Base-by-base conservation (phyloP, 2,888 invertebrate genomes). In the Sepioteuthis lessoniana region DNA sequence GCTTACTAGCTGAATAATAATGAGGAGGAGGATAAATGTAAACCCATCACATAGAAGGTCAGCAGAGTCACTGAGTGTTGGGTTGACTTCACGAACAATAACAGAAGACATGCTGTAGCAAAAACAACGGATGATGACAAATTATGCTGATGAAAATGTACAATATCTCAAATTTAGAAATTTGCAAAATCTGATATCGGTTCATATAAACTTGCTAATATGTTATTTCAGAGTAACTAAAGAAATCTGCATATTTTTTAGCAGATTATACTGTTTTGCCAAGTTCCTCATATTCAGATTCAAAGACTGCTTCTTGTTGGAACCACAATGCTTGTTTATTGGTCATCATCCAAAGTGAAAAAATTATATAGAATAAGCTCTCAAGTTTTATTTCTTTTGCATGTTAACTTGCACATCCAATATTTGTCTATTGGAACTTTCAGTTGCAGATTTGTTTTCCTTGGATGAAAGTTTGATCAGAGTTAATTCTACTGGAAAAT, bases 191-290 rank as follows among this genome's bases (percentile, higher is more conserved):
- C 76, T 76, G n/a, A 76, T n/a, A 76, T 76, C 76, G 10, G 5
- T 3, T n/a, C n/a, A 76, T 76, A 76, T 76, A 76, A 76, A 76
- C 13, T 35, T 76, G n/a, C 10, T 19, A 76, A 76, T 76, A n/a
- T 76, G n/a, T 76, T 76, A 76, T 76, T 76, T 76, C n/a, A n/a
- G 76, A 76, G 76, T 16, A 76, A 76, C n/a, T 76, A 76, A 76
- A 76, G 76, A 76, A 76, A 76, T 76, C 7, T 76, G 13, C 76
- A 35, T 76, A 76, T 76, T n/a, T 76, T 76, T 0, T n/a, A 76
- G n/a, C 76, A 76, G 76, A n/a, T 76, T 76, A 35, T 16, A 4
- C 16, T 35, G n/a, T 76, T 76, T 31, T 76, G 76, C n/a, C n/a
- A 76, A 76, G n/a, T 76, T 76, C 76, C n/a, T 10, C n/a, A 76